Conservation (phyloP, 64 coral and sea anemone genomes). For the Acropora yongei region DNA sequence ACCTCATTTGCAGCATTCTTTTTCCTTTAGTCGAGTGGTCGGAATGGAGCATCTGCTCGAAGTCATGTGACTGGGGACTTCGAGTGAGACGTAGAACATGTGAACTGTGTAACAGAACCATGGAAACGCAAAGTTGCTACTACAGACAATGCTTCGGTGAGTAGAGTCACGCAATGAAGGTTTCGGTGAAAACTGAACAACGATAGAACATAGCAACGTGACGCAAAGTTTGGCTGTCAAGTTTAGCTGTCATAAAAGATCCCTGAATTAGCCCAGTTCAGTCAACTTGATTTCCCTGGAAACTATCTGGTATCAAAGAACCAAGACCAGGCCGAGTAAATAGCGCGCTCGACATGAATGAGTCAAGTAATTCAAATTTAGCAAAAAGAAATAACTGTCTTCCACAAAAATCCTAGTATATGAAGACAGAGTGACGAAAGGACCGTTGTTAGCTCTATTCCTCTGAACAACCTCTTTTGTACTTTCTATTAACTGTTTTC, state of each 20-base stretch:
- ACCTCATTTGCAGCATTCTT: too few species aligned
- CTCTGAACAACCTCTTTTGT: too few species aligned
- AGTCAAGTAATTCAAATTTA: too few species aligned
- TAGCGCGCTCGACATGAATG: too few species aligned
- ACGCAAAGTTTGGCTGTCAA: too few species aligned
- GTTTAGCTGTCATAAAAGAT: too few species aligned
- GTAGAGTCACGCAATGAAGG: neutral
- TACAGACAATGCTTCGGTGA: constrained; percentile 18
- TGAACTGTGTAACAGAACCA: constrained; percentile 22
- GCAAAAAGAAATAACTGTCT: neutral
- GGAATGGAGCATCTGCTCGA: constrained; percentile 59
- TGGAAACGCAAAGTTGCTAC: constrained; percentile 27
- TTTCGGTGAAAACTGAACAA: neutral
- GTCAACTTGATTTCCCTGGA: too few species aligned
- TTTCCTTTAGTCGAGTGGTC: constrained; percentile 12
- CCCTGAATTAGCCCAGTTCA: too few species aligned
- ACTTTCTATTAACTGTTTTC: neutral
- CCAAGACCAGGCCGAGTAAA: too few species aligned
- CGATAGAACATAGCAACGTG: too few species aligned
- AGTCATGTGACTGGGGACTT: constrained; percentile 35
- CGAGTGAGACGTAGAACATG: constrained; percentile 61
- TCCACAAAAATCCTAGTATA: neutral
- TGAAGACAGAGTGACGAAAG: neutral
- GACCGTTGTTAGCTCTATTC: neutral
- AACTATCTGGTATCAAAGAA: too few species aligned